Evolutionary conservation across 2,888 invertebrate species (phyloP), one percentile per base, ranked within the genome.

Genomic region (Bombylius discolor): DNA sequence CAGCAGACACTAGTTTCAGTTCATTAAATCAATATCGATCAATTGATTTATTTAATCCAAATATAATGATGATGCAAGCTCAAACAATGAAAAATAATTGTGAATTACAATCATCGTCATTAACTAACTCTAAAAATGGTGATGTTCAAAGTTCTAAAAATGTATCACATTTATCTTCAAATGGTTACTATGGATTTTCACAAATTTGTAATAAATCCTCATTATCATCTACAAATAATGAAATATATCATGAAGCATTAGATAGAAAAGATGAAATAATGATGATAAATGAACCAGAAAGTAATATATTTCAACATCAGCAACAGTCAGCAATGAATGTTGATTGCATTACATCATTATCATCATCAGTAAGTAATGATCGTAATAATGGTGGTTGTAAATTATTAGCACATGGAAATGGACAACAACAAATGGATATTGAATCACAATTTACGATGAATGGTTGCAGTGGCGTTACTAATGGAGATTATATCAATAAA

Each of bases 131-230:
- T 32, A 49, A 49, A 23, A 49, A 13, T 14, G 33, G 3, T 8
- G 34, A 48, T n/a, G 8, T 23, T 44, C 6, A 13, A 13, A 36
- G n/a, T 32, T 31, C 49, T 42, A 45, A 47, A 55, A 55, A 51
- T 12, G 64, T 69, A 13, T 68, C 68, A 36, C 68, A 67, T 56
- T 64, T 69, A 52, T 66, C 67, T 33, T 69, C 70, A 4, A 69
- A 70, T 59, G 70, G 69, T 39, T 70, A 70, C 53, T 70, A 70
- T 58, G 69, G 70, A 45, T 69, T 68, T 63, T 66, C 67, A 34
- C 63, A 65, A 42, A 33, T 56, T 34, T 56, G 52, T 36, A 49
- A 34, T 42, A 4, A 4, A 46, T 14, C 46, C 1, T 14, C 46
- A 46, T 46, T 46, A 11, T 23, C 46, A 46, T 36, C 36, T 8